A percentile compares a stretch with the other conserved stretches of the same genome.
phyloP scores from a whole-genome alignment of 2,113 vertebrate species.

The Colinus virginianus region DNA sequence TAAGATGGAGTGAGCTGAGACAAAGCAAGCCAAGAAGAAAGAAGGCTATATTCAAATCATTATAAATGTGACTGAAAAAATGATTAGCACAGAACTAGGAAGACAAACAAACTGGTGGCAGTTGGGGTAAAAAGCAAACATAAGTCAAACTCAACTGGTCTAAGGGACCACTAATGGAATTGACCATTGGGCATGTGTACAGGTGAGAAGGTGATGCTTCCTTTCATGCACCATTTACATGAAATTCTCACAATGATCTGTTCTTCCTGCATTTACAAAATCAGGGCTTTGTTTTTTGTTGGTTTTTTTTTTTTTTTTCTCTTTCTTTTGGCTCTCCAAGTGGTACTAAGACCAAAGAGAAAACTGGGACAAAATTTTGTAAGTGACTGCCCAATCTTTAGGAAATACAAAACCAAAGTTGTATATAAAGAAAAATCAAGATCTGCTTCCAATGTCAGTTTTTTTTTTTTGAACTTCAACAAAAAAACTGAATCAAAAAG shows the following conservation, averaged over 20 bases:
- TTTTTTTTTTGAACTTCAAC: background rate
- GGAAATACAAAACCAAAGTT: background rate
- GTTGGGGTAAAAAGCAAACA: background rate
- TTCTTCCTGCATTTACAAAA: background rate
- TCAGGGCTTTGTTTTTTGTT: no score
- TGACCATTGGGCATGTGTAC: background rate
- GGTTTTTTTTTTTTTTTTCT: no score
- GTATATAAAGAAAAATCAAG: background rate
- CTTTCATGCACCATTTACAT: background rate
- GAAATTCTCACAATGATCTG: background rate
- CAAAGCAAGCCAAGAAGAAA: background rate
- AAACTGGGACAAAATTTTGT: background rate
- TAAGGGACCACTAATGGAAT: background rate
- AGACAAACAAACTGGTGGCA: background rate
- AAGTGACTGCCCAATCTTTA: background rate
- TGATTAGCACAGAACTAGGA: background rate
- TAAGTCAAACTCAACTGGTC: background rate
- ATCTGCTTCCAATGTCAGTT: background rate
- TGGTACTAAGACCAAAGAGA: background rate
- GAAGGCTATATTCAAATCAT: background rate
- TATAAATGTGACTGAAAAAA: rapidly evolving
- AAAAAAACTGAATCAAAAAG: background rate
- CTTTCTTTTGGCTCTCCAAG: background rate
- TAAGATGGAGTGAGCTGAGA: background rate
- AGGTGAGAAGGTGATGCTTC: background rate